Evolutionary conservation across 2,888 invertebrate species (phyloP), one percentile per base, ranked within the genome.

Genomic region (Lepetodrilus schrolli): DNA sequence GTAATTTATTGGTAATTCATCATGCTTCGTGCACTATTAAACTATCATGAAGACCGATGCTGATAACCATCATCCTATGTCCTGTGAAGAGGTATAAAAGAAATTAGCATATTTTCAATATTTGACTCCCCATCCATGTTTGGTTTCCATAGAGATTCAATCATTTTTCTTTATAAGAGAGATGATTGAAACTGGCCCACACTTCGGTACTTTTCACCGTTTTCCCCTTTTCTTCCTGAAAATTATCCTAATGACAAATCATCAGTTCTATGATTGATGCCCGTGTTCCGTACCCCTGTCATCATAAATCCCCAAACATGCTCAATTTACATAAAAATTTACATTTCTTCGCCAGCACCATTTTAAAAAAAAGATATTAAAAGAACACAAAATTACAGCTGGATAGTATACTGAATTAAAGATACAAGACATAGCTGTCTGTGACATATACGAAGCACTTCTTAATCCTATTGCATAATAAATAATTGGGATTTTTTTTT

Each of bases 101-200:
- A 34, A 58, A 58, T 58, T 58, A 58, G 30, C 58, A 58, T 58
- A 58, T 58, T 58, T 58, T 34, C 34, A 58, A 58, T 58, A 58
- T 30, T 17, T 58, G 58, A 58, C 30, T 58, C 58, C 26, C 30
- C 4, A 58, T n/a, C 30, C 23, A 58, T 17, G 58, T 58, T 30
- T 58, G 34, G 30, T 58, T 58, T 58, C 10, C 58, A 30, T 34
- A 58, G 5, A 26, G 58, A 23, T 17, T 17, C 30, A 58, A 58
- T 58, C 58, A n/a, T 58, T 10, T 30, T 30, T 30, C 30, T 34
- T 17, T 30, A 43, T 13, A 43, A 17, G 43, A 43, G 43, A 43
- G n/a, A 43, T n/a, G n/a, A n/a, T n/a, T n/a, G n/a, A n/a, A n/a
- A n/a, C n/a, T n/a, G n/a, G n/a, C n/a, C n/a, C n/a, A n/a, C n/a